These are phyloP conservation scores for Lottia scabra DNA, from an alignment of 2,888 invertebrate genomes.

Conservation along the genomic window DNA sequence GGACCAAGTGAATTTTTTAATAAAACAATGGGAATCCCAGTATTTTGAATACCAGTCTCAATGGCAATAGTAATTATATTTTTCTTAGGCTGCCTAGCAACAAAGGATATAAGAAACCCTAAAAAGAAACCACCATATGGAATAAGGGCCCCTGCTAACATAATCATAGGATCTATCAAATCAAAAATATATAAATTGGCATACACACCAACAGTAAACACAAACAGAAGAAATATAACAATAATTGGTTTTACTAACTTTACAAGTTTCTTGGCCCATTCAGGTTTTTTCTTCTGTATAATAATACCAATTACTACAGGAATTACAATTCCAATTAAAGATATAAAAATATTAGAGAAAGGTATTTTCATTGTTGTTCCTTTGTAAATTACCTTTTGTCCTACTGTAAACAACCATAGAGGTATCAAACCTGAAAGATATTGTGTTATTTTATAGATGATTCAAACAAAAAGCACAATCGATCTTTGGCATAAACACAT, in stretches of 20 bases:
- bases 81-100: conserved; percentile 66
- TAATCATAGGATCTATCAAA: conserved; percentile 60
- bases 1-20: conserved; percentile 59
- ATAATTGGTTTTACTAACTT: conserved; percentile 69
- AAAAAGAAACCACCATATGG: conserved; percentile 71
- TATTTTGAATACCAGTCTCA: conserved; percentile 89
- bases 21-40: conserved; percentile 72
- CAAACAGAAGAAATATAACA: conserved; percentile 69
- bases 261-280: conserved; percentile 62
- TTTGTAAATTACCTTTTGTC: conserved; percentile 53
- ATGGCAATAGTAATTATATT: conserved; percentile 81
- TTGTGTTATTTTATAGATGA: too few species aligned
- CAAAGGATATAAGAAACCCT: conserved; percentile 63
- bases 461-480: too few species aligned
- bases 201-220: conserved; percentile 69
- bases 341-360: conserved; percentile 68
- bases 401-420: conserved; percentile 72
- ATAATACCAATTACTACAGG: conserved; percentile 71
- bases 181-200: conserved; percentile 70
- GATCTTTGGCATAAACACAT: too few species aligned
- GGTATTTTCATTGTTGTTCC: conserved; percentile 67
- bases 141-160: conserved; percentile 68
- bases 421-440: conserved; percentile 71
- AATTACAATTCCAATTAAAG: conserved; percentile 69
- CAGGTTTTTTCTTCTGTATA: conserved; percentile 63